Conservation (phyloP, 2,888 invertebrate genomes). For the Nipponacmea schrenckii region DNA sequence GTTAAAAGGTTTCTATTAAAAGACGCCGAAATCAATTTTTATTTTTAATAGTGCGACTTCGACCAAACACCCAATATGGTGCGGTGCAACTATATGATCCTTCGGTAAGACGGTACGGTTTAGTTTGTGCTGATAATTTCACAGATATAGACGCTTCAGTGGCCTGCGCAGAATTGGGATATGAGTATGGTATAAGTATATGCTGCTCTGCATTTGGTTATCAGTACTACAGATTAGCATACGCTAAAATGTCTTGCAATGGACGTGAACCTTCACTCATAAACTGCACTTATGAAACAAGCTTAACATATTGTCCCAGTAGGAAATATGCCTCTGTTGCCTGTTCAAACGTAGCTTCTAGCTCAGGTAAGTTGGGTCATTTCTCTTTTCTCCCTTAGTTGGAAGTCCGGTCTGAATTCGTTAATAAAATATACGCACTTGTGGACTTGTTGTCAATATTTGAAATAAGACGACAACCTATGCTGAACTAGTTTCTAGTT, state of each 20-base stretch:
- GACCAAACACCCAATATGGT: constrained; percentile 46
- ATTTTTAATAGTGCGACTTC: constrained; percentile 39
- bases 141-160: constrained; percentile 47
- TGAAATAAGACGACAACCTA: not conserved
- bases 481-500: too few species aligned
- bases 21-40: not conserved
- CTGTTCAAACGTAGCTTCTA: constrained; percentile 46
- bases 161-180: constrained; percentile 42
- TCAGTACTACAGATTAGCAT: constrained; percentile 37
- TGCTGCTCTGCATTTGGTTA: constrained; percentile 48
- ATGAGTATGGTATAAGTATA: constrained; percentile 48
- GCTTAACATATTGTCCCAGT: constrained; percentile 41
- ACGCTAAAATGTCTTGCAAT: constrained; percentile 40
- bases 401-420: constrained; percentile 1
- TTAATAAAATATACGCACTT: not conserved
- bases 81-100: constrained; percentile 45
- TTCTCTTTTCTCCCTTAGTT: too few species aligned
- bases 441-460: not conserved
- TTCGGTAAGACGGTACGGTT: constrained; percentile 32
- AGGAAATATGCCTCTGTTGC: constrained; percentile 50
- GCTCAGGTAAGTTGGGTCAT: constrained; percentile 37
- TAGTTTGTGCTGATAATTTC: constrained; percentile 50
- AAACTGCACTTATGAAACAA: constrained; percentile 38
- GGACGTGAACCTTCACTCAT: constrained; percentile 42
- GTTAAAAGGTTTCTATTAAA: too few species aligned